A percentile compares a stretch with the other conserved stretches of the same genome.
Conservation (phyloP, 2,113 vertebrate species). For the Aramus guarauna region DNA sequence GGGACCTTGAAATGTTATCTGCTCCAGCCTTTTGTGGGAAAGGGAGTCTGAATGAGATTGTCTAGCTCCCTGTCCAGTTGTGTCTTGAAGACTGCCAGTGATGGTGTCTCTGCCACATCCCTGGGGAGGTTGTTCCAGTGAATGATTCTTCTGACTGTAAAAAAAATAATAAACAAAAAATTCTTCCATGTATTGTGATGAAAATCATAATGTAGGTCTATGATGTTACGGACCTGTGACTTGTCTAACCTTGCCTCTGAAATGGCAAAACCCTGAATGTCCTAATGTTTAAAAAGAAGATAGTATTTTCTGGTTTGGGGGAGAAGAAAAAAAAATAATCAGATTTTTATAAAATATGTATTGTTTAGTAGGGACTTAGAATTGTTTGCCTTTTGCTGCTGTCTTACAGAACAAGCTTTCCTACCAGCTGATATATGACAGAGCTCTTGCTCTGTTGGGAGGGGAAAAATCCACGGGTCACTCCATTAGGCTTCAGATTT, state of each 20-base stretch:
- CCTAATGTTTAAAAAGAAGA: background rate
- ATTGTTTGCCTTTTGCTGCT: background rate
- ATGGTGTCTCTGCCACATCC: background rate
- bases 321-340: background rate
- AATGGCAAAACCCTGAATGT: background rate
- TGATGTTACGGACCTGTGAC: background rate
- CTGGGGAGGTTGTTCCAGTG: background rate
- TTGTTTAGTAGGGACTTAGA: background rate
- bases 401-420: background rate
- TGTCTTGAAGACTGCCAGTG: background rate
- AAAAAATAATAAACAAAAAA: too few relatives aligned
- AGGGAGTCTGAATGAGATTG: background rate
- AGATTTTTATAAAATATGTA: background rate
- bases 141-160: background rate
- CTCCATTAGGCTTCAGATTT: background rate
- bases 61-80: background rate
- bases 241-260: background rate
- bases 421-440: background rate
- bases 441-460: fast-evolving
- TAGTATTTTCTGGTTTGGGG: background rate
- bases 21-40: background rate
- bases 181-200: background rate
- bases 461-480: background rate
- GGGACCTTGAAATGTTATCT: background rate
- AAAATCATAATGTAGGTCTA: background rate